Evolutionary conservation across 2,797 vertebrate genomes (phyloP).

Genomic region (Darevskia nairensis): DNA sequence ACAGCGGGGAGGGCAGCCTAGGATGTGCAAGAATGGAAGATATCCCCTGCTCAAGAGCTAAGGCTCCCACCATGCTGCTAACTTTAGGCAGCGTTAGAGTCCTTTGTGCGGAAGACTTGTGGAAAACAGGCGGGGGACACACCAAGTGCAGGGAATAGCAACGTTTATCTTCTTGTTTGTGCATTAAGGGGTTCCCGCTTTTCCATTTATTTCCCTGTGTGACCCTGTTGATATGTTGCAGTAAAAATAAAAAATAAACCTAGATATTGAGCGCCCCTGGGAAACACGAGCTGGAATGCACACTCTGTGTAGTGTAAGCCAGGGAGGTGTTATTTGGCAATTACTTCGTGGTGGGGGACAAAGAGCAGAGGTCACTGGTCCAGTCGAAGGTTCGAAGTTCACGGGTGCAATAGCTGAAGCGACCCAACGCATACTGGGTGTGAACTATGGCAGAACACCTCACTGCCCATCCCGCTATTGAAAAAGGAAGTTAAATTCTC

Average conservation of each 20-base stretch:
- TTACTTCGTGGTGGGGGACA: conserved; percentile 10
- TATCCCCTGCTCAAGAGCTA: neutral
- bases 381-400: conserved; percentile 32
- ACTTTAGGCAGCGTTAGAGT: neutral
- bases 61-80: neutral
- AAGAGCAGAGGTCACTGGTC: conserved; percentile 7
- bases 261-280: conserved; percentile 41
- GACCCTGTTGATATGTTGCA: conserved; percentile 64
- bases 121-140: neutral
- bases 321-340: conserved; percentile 42
- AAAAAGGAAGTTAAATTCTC: conserved; percentile 26
- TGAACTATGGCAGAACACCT: conserved; percentile 33
- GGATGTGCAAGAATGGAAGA: neutral
- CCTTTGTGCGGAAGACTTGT: conserved; percentile 19
- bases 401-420: conserved; percentile 49
- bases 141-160: neutral
- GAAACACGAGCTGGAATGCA: conserved; percentile 8
- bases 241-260: neutral
- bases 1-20: neutral
- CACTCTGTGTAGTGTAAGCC: conserved; percentile 33
- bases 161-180: neutral
- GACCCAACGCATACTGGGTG: conserved; percentile 36
- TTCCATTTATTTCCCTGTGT: neutral
- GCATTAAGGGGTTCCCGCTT: conserved; percentile 14
- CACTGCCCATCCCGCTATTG: conserved; percentile 37